phyloP scores from a whole-genome alignment of 2,888 invertebrate genomes.

The Pyrrhia umbra region DNA sequence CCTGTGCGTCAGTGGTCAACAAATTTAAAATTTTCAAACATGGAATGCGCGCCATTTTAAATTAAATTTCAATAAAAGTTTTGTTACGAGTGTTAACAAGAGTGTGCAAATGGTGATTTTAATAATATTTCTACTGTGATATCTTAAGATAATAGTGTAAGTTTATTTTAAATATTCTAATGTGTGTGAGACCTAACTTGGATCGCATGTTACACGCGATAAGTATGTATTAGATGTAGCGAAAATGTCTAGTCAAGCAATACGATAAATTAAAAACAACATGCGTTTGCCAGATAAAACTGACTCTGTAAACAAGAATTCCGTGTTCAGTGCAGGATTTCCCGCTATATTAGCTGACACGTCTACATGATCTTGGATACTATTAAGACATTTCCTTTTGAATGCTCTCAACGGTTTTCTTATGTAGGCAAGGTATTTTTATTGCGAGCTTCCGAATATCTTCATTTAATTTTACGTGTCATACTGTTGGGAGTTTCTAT shows the following conservation, averaged over 20 bases:
- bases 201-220: conserved; percentile 19
- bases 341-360: conserved; percentile 37
- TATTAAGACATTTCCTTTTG: conserved; percentile 45
- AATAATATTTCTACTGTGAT: conserved; percentile 58
- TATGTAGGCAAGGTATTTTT: conserved; percentile 3
- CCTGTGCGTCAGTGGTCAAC: conserved; percentile 21
- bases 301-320: conserved; percentile 47
- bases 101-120: conserved; percentile 60
- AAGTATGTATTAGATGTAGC: conserved; percentile 26
- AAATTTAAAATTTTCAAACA: conserved; percentile 47
- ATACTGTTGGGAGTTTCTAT: too few relatives aligned
- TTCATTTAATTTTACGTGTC: not conserved
- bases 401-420: conserved; percentile 30
- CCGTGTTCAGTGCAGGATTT: conserved; percentile 45
- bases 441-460: not conserved
- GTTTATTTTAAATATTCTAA: conserved; percentile 38
- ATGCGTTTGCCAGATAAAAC: conserved; percentile 48
- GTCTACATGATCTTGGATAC: conserved; percentile 44
- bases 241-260: conserved; percentile 16
- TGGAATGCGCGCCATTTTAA: conserved; percentile 57
- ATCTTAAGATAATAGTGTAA: conserved; percentile 61
- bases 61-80: conserved; percentile 33
- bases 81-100: conserved; percentile 38
- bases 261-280: conserved; percentile 46
- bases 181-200: not conserved